Base-by-base conservation (phyloP, 2,113 vertebrate species). In the Sphaerodactylus townsendi region DNA sequence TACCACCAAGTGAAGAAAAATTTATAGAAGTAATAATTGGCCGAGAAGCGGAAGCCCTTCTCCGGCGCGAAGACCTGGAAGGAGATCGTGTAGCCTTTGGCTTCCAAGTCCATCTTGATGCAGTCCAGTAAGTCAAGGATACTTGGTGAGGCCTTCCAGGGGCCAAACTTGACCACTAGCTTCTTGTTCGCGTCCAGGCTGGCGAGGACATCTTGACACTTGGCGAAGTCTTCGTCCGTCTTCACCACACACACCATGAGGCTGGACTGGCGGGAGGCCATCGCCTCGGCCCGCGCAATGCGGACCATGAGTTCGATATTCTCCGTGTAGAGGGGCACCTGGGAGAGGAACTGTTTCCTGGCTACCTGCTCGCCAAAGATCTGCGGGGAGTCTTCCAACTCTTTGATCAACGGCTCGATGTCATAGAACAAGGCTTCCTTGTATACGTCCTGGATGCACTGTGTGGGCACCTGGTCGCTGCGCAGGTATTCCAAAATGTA, bases 1-100 rank as follows among this genome's bases (percentile, higher is more conserved):
- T 93, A 99, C 98, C 98, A 99, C 98, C 98, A 99, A 15, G 93
- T 97, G 91, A 99, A 99, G 0, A 90, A 81, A 80, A 98, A 95
- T 39, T 93, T 97, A 89, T 97, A 96, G 92, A 99, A 98, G 92
- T 88, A 97, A 82, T 95, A 83, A 0, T 94, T 93, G 0, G 93
- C 95, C 77, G 95, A 96, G 87, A 95, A 95, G 37, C 96, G 89
- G 87, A 97, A 97, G 28, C 92, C 95, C 84, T 95, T 97, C 30
- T 95, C 96, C 5, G 85, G 77, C 1, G 77, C 14, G 0, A 96
- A 95, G 1, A 90, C 91, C 66, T 91, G 82, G 37, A 96, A 86
- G 62, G 88, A 86, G 21, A 97, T 95, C 28, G 86, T 92, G 86
- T 98, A 99, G 35, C 98, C 98, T 90, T 94, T 96, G n/a, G 86